A percentile compares a stretch with the other conserved stretches of the same genome.
These are phyloP conservation scores for Piscicola geometra DNA, from an alignment of 2,888 invertebrate genomes.

Conservation along the genomic window DNA sequence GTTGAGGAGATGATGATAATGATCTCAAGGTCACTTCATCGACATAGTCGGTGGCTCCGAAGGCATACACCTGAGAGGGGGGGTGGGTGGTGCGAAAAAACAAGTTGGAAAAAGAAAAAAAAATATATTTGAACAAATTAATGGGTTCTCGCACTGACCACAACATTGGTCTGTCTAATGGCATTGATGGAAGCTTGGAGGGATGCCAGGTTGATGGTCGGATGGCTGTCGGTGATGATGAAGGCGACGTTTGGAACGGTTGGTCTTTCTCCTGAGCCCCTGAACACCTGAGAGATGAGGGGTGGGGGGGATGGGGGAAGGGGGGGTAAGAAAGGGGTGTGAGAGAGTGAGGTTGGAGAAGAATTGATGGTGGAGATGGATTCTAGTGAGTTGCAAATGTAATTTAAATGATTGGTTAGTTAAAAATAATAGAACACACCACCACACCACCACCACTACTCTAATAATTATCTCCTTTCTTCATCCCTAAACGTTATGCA, in stretches of 20 bases:
- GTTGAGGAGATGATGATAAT: slow-evolving; percentile 27
- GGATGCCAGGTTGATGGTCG: not conserved
- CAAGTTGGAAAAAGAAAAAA: too few species aligned
- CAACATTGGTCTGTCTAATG: not conserved
- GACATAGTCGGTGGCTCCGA: slow-evolving; percentile 28
- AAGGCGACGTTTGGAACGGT: slow-evolving; percentile 17
- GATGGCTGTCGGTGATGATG: slow-evolving; percentile 28
- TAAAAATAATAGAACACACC: not conserved
- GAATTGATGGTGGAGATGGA: not conserved
- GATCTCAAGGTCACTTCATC: slow-evolving; percentile 24
- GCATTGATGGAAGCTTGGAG: slow-evolving; percentile 13
- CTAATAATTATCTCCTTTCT: too few species aligned
- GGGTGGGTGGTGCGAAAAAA: too few species aligned
- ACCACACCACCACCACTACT: too few species aligned
- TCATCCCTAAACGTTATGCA: too few species aligned
- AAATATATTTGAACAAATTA: not conserved
- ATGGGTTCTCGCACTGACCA: not conserved
- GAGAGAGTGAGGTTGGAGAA: not conserved
- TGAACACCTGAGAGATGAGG: slow-evolving; percentile 23
- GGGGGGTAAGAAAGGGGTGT: not conserved
- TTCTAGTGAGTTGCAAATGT: too few species aligned
- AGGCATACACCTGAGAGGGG: not conserved
- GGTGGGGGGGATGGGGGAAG: not conserved
- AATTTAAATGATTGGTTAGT: too few species aligned
- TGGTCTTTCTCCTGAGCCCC: slow-evolving; percentile 13